phyloP scores from a whole-genome alignment of 2,888 invertebrate genomes.

The Calliopum simillimum region DNA sequence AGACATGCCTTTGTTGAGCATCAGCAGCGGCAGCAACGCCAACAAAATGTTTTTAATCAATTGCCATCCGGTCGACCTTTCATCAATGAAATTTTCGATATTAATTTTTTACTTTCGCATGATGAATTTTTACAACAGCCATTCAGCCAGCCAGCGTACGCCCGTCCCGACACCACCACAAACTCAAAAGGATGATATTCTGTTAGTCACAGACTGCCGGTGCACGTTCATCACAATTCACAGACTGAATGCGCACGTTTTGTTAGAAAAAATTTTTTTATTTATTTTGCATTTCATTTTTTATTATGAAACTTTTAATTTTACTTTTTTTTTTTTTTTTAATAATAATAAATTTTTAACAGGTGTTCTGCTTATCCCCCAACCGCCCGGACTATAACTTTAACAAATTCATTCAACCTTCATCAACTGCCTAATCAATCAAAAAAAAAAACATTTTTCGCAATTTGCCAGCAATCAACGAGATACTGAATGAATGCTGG shows the following conservation, averaged over 20 bases:
- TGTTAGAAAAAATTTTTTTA: too few relatives aligned
- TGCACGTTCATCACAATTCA: too few relatives aligned
- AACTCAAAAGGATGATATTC: too few relatives aligned
- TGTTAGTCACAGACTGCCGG: too few relatives aligned
- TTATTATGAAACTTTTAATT: too few relatives aligned
- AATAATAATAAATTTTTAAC: constrained; percentile 5
- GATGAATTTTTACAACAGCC: background rate
- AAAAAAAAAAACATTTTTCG: background rate
- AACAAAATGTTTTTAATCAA: background rate
- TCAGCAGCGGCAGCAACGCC: too few relatives aligned
- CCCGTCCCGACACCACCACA: too few relatives aligned
- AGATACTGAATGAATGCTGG: too few relatives aligned
- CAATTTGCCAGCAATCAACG: too few relatives aligned
- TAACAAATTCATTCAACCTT: background rate
- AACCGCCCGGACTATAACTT: background rate
- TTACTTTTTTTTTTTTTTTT: background rate
- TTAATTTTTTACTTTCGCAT: background rate
- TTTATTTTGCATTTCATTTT: background rate
- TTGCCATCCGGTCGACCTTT: background rate
- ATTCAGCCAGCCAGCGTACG: too few relatives aligned
- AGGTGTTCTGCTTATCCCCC: background rate
- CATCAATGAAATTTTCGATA: background rate
- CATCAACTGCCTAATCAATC: background rate
- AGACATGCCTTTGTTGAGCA: background rate
- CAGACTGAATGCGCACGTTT: too few relatives aligned